Evolutionary conservation across 2,888 invertebrate genomes (phyloP).

Genomic region (Agrochola circellaris): DNA sequence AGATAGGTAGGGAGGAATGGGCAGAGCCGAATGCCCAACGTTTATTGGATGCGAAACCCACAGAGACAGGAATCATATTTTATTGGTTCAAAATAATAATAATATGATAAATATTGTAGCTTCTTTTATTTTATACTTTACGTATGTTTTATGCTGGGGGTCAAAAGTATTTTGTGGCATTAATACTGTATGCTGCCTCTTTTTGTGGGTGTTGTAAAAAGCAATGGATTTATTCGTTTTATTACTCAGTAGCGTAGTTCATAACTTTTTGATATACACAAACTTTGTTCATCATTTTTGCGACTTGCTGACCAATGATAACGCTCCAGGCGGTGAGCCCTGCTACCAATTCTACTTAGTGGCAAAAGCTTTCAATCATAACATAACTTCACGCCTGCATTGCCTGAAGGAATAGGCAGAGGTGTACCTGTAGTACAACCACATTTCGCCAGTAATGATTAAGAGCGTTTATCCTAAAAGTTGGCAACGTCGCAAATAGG

Average conservation of each 20-base stretch:
- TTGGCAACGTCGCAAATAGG: too few species aligned
- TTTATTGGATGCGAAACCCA: slow-evolving; percentile 71
- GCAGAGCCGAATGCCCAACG: slow-evolving; percentile 65
- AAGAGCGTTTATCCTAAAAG: too few species aligned
- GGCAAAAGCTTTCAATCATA: neutral
- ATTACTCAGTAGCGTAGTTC: neutral
- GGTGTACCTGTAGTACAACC: too few species aligned
- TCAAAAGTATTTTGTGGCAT: slow-evolving; percentile 4
- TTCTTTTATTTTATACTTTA: slow-evolving; percentile 48
- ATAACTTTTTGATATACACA: neutral
- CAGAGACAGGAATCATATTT: slow-evolving; percentile 68
- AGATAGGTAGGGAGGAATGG: slow-evolving; percentile 62
- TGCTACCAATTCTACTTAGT: neutral
- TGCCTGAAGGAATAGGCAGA: too few species aligned
- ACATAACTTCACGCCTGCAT: too few species aligned
- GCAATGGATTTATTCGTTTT: neutral
- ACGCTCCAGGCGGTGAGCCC: neutral
- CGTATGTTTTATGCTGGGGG: slow-evolving; percentile 3
- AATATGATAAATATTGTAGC: slow-evolving; percentile 61
- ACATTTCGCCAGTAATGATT: too few species aligned
- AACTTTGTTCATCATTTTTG: neutral
- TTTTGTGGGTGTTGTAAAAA: slow-evolving; percentile 8
- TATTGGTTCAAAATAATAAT: slow-evolving; percentile 73
- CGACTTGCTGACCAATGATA: neutral
- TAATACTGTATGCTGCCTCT: slow-evolving; percentile 5